These are phyloP conservation scores for Phenganax subtilis DNA, from an alignment of 92 coral and sea anemone species.

Conservation along the genomic window DNA sequence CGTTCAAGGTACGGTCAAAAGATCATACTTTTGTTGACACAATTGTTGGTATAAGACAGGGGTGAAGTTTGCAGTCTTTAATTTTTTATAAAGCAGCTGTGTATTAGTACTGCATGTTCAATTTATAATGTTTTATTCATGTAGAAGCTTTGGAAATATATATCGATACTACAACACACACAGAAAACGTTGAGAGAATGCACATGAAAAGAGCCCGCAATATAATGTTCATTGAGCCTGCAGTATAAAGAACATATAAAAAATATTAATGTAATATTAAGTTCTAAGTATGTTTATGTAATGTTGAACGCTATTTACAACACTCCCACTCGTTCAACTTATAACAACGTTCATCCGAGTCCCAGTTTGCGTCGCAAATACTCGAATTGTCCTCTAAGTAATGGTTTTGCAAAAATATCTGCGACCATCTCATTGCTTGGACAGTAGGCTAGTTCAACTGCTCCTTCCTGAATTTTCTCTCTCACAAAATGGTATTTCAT, in stretches of 20 bases:
- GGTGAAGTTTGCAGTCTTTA: background rate
- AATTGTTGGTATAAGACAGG: constrained; percentile 1
- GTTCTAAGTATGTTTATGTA: too few relatives aligned
- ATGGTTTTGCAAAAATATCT: constrained; percentile 14
- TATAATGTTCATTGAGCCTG: too few relatives aligned
- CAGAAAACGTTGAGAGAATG: too few relatives aligned
- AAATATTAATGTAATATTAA: too few relatives aligned
- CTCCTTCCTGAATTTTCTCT: background rate
- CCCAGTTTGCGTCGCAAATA: background rate
- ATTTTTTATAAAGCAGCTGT: background rate
- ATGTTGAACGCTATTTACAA: too few relatives aligned
- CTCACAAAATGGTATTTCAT: background rate
- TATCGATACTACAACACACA: too few relatives aligned
- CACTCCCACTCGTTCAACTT: background rate
- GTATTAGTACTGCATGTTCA: background rate
- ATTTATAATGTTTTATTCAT: too few relatives aligned
- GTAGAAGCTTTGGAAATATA: too few relatives aligned
- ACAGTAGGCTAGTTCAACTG: background rate
- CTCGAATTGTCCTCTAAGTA: constrained; percentile 14
- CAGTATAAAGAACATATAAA: too few relatives aligned
- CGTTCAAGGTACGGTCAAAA: background rate
- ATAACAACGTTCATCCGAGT: background rate
- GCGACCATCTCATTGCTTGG: constrained; percentile 20
- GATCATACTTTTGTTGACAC: constrained; percentile 2
- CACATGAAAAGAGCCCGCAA: too few relatives aligned